Evolutionary conservation across 2,888 invertebrate genomes (phyloP), one percentile per base, ranked within the genome.

Genomic region (Plagodis pulveraria): DNA sequence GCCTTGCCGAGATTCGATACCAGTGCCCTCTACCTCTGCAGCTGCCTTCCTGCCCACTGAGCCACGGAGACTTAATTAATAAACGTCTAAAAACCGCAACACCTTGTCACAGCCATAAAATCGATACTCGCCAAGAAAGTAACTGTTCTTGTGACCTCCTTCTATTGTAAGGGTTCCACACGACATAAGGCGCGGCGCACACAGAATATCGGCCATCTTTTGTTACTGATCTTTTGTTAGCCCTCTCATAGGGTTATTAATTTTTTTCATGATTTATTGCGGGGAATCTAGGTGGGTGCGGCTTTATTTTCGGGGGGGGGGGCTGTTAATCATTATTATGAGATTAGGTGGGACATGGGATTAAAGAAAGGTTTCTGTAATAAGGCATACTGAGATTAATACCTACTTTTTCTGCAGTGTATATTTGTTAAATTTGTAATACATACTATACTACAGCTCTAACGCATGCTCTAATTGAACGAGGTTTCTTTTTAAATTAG

Each of bases 101-200:
- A 22, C 22, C 22, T 22, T 22, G 22, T 47, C 42, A 53, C 46
- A 61, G 60, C 55, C 49, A 58, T 40, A 57, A 59, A 71, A 75
- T 73, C 74, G 70, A 78, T 78, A 70, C 47, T 54, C 22, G 22
- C 58, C 53, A 71, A 71, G 69, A 67, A 70, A 67, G 70, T 69
- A 68, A 57, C 63, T 58, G 67, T 67, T 64, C 70, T 73, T 71
- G 72, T 81, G 86, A 84, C 85, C 85, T 77, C 72, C 63, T 85
- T 85, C 70, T 55, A 65, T 74, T 77, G 76, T 76, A 53, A 64
- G 50, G 53, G 33, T 54, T 42, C 55, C 54, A 55, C 55, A 59
- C 55, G 47, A 62, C 48, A 60, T 63, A 50, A 58, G 67, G 48
- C 52, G 58, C 63, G 48, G 43, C 48, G 44, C 52, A 64, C 62